Evolutionary conservation across 2,888 invertebrate species (phyloP).

Genomic region (Clanis bilineata): DNA sequence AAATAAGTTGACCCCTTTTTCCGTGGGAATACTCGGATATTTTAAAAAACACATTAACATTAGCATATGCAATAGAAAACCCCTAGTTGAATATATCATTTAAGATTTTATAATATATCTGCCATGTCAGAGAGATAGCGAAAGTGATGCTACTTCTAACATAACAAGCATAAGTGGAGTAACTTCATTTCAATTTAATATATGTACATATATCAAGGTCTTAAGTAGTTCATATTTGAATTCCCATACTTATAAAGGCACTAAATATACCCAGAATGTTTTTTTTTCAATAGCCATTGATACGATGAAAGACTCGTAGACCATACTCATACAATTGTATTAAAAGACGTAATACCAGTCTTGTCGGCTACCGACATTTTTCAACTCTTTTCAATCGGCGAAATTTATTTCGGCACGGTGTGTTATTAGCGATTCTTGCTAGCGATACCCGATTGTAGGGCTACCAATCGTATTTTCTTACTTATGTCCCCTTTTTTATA

Average conservation of each 20-base stretch:
- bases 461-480: too few species aligned
- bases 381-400: conserved; percentile 38
- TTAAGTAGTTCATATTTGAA: too few species aligned
- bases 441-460: conserved; percentile 29
- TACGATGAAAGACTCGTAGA: neutral
- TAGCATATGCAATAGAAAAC: neutral
- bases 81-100: neutral
- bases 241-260: neutral
- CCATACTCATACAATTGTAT: neutral
- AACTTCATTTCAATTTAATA: too few species aligned
- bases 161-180: too few species aligned
- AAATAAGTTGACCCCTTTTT: neutral
- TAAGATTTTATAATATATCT: neutral
- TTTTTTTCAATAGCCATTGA: conserved; percentile 5
- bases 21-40: neutral
- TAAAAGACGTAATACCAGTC: conserved; percentile 7
- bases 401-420: conserved; percentile 53
- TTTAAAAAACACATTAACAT: neutral
- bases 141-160: too few species aligned
- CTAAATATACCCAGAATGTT: neutral
- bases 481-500: too few species aligned
- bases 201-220: too few species aligned
- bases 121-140: too few species aligned
- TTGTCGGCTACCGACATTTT: conserved; percentile 24
- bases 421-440: conserved; percentile 49